Evolutionary conservation across 2,797 vertebrate species (phyloP).

Genomic region (Bovichtus diacanthus): DNA sequence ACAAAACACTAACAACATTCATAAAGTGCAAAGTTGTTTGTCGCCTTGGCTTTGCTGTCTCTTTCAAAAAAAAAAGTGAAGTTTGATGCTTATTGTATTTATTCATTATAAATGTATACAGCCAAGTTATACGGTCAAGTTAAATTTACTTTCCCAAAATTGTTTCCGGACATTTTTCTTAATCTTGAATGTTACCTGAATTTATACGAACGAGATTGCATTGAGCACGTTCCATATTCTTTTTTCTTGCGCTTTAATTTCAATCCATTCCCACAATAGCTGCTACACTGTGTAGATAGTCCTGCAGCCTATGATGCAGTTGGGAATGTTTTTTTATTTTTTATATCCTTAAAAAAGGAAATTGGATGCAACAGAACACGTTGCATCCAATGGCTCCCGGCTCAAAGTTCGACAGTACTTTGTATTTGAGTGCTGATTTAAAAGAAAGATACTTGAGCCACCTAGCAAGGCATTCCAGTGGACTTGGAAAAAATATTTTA

Average conservation of each 20-base stretch:
- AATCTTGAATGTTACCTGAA: neutral
- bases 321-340: neutral
- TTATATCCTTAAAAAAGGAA: neutral
- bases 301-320: neutral
- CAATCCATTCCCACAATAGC: neutral
- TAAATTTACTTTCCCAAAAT: neutral
- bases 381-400: neutral
- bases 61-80: neutral
- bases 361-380: neutral
- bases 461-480: neutral
- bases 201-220: neutral
- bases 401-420: neutral
- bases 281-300: neutral
- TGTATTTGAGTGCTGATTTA: neutral
- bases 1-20: constrained; percentile 53
- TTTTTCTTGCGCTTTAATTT: no score
- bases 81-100: neutral
- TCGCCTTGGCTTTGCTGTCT: neutral
- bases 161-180: neutral
- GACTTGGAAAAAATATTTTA: neutral
- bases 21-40: constrained; percentile 34
- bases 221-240: neutral
- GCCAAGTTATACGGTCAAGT: neutral
- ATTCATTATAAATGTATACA: neutral
- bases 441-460: neutral